Evolutionary conservation across 2,888 invertebrate genomes (phyloP).

Genomic region (Patella pellucida): DNA sequence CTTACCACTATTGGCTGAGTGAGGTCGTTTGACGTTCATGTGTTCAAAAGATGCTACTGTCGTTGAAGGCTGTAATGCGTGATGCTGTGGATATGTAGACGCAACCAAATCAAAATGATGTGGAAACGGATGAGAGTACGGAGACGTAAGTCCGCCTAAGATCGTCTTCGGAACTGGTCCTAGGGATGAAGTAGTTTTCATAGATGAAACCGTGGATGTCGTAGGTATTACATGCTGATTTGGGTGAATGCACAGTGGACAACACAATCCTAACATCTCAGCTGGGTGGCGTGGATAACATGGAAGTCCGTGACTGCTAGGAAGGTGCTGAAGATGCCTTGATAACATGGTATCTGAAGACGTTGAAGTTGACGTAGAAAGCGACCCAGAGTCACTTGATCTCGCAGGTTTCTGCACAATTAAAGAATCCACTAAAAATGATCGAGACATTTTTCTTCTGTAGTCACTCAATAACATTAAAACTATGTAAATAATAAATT

Average conservation of each 20-base stretch:
- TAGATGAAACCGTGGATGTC: slow-evolving; percentile 28
- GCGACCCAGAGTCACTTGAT: slow-evolving; percentile 17
- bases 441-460: slow-evolving; percentile 62
- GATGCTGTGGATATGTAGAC: slow-evolving; percentile 17
- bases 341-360: slow-evolving; percentile 13
- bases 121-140: slow-evolving; percentile 28
- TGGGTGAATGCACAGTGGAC: slow-evolving; percentile 59
- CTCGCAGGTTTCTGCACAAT: slow-evolving; percentile 54
- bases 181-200: slow-evolving; percentile 35
- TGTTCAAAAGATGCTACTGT: slow-evolving; percentile 15
- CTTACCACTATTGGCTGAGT: slow-evolving; percentile 22
- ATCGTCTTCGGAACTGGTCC: slow-evolving; percentile 34
- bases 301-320: slow-evolving; percentile 41
- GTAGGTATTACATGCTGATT: slow-evolving; percentile 28
- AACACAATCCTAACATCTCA: slow-evolving; percentile 59
- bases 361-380: slow-evolving; percentile 5
- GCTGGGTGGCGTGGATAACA: slow-evolving; percentile 58
- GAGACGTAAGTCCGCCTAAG: slow-evolving; percentile 32
- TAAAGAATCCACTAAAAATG: slow-evolving; percentile 69
- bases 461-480: neutral
- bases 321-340: slow-evolving; percentile 34
- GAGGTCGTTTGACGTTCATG: slow-evolving; percentile 11
- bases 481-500: too few species aligned
- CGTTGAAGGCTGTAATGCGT: neutral
- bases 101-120: slow-evolving; percentile 26